Conservation (phyloP, 2,113 vertebrate species). For the Excalfactoria chinensis region DNA sequence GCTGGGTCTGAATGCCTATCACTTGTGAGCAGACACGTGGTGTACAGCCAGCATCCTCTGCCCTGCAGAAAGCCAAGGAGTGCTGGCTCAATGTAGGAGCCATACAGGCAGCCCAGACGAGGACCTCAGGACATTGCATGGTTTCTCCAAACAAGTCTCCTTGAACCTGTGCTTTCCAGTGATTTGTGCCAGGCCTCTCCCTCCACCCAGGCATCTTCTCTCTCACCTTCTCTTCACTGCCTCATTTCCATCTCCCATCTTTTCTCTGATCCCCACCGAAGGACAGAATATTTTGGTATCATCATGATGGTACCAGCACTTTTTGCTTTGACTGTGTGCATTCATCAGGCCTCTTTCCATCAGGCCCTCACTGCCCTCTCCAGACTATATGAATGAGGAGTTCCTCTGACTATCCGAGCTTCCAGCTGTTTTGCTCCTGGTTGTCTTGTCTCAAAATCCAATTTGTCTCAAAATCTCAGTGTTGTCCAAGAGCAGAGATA, state of each 20-base stretch:
- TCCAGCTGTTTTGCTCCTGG: neutral
- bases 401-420: neutral
- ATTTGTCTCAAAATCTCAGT: neutral
- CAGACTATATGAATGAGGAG: neutral
- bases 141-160: neutral
- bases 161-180: neutral
- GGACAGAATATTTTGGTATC: neutral
- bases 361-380: neutral
- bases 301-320: neutral
- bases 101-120: neutral
- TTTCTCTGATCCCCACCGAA: neutral
- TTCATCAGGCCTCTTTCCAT: neutral
- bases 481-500: neutral
- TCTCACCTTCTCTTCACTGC: neutral
- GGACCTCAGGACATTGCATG: neutral
- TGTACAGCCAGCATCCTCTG: neutral
- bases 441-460: neutral
- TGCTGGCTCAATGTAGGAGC: neutral
- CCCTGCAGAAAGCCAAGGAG: neutral
- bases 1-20: neutral
- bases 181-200: neutral
- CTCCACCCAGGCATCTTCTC: neutral
- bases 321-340: neutral
- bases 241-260: neutral
- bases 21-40: neutral